A percentile compares a stretch with the other conserved stretches of the same genome.
Evolutionary conservation across 2,797 vertebrate species (phyloP).

Genomic region (Chlorospingus semifuscus): DNA sequence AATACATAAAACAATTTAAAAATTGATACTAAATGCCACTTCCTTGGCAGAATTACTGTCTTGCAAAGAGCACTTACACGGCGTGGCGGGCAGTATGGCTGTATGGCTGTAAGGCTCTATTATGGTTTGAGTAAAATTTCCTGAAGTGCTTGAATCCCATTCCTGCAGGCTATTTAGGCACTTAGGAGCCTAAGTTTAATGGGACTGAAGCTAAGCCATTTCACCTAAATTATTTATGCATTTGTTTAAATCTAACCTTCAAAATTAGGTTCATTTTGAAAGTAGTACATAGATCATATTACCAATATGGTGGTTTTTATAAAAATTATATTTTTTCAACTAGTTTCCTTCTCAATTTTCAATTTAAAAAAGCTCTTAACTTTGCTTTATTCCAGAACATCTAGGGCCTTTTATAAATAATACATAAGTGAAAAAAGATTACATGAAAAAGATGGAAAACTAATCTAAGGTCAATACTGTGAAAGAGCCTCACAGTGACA

Average conservation of each 20-base stretch:
- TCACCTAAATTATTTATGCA: background rate
- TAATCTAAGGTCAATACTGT: background rate
- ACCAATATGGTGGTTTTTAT: background rate
- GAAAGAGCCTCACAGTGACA: background rate
- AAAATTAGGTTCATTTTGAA: background rate
- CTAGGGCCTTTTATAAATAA: background rate
- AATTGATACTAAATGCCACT: background rate
- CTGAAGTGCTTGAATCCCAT: background rate
- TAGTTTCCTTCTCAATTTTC: background rate
- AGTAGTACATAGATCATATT: background rate
- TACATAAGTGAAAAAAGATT: background rate
- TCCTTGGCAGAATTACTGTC: background rate
- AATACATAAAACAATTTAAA: background rate
- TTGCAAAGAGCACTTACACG: background rate
- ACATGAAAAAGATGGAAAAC: background rate
- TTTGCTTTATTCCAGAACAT: background rate
- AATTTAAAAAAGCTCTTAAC: background rate
- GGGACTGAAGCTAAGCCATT: background rate
- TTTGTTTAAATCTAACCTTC: constrained; percentile 5
- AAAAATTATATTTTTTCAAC: background rate
- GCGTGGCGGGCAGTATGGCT: background rate
- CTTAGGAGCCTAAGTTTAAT: constrained; percentile 17
- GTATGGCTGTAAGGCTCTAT: background rate
- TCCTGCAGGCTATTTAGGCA: constrained; percentile 21
- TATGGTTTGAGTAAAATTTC: background rate